Base-by-base conservation (phyloP, 1,140 invertebrate genomes). In the Drosophila hydei region DNA sequence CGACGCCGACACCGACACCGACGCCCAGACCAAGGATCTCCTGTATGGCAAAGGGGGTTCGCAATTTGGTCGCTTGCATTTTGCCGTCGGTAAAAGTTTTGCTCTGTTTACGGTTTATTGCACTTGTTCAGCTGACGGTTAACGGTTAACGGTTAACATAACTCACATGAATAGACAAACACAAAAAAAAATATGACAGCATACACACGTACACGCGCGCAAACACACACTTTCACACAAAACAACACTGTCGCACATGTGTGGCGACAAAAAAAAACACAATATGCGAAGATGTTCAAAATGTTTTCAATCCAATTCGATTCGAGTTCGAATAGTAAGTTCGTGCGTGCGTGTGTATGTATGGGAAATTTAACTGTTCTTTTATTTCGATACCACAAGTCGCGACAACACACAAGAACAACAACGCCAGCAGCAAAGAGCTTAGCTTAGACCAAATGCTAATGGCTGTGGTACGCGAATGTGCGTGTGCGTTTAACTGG, bases 21-120 rank as follows among this genome's bases (percentile, higher is more conserved):
- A 79, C 92, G 30, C 95, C 95, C 23, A 98, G 92, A 4, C 97
- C 97, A 81, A 98, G 93, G 75, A 98, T 94, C 93, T 98, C 97
- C 92, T 98, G 97, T 84, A 97, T 97, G 78, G 96, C 97, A 92
- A 98, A 98, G 14, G 97, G 96, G 60, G 96, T 97, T 72, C 96
- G 93, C 92, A 91, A 89, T 88, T 91, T 91, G 47, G 90, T 91
- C 19, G 90, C 90, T 72, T 91, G 90, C 90, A 91, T 91, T 77
- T 77, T 83, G 83, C 83, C 83, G 83, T 60, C 83, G 83, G 83
- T 18, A 56, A 50, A 19, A 58, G 36, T 52, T 51, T n/a, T 27
- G 33, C 43, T 36, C 42, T 18, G 6, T n/a, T 30, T 19, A 47
- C 40, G 38, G 40, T 52, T 56, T 74, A 70, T 74, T 70, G 65